Conservation (phyloP, 2,113 vertebrate genomes). For the Sisor rabdophorus region DNA sequence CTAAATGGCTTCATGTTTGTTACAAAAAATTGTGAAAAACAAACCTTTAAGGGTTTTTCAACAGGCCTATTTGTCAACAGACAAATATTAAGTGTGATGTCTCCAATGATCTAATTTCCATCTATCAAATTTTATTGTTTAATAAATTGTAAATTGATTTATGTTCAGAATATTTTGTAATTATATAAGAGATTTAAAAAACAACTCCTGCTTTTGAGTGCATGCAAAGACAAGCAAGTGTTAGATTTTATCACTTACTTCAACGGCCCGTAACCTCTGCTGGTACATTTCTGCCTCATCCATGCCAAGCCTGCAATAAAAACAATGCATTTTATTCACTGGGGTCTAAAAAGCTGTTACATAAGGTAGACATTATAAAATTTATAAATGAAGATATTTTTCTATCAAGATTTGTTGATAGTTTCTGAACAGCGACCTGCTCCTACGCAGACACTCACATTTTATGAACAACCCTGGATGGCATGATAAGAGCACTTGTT, state of each 20-base stretch:
- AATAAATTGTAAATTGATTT: not conserved
- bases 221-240: not conserved
- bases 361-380: not conserved
- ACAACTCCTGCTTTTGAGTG: not conserved
- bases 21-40: not conserved
- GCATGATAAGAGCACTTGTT: constrained; percentile 23
- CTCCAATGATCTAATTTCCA: not conserved
- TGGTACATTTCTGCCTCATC: constrained; percentile 56
- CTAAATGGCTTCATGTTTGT: not conserved
- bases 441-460: not conserved
- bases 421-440: not conserved
- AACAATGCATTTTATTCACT: constrained; percentile 1
- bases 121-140: not conserved
- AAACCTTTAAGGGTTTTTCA: not conserved
- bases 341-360: not conserved
- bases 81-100: not conserved
- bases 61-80: not conserved
- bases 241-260: constrained; percentile 36
- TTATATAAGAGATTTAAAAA: not conserved
- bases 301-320: constrained; percentile 47
- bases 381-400: not conserved
- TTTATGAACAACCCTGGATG: constrained; percentile 1
- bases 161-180: not conserved
- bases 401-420: not conserved
- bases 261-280: constrained; percentile 49